These are phyloP conservation scores for Amyelois transitella DNA, from an alignment of 1,140 invertebrate species.

Conservation along the genomic window DNA sequence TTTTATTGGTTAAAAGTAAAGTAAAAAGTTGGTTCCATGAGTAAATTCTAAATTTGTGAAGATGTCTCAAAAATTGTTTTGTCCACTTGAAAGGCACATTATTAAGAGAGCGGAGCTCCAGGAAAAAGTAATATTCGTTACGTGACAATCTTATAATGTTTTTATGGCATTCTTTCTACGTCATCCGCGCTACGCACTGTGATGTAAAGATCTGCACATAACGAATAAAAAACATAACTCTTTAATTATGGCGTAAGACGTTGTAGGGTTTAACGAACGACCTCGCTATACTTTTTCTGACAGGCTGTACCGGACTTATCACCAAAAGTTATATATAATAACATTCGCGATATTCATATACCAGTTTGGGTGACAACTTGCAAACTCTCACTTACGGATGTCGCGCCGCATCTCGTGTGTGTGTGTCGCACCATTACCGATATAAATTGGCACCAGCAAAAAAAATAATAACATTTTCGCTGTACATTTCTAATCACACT, in stretches of 20 bases:
- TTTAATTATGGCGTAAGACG: constrained; percentile 12
- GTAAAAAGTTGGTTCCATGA: no score
- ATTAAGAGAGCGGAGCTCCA: no score
- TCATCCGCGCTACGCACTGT: neutral
- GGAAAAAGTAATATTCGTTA: no score
- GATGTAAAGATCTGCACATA: neutral
- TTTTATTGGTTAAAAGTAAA: no score
- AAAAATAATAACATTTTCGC: constrained; percentile 70
- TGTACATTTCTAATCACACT: constrained; percentile 66
- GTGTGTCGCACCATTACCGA: constrained; percentile 51
- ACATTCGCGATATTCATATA: constrained; percentile 56
- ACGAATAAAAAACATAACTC: neutral
- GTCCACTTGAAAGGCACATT: no score
- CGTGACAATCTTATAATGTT: neutral
- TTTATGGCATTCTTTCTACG: neutral
- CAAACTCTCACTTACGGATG: constrained; percentile 70
- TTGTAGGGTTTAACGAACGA: constrained; percentile 41
- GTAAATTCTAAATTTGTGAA: no score
- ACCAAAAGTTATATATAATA: constrained; percentile 46
- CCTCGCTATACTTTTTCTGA: constrained; percentile 52
- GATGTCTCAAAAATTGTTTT: no score
- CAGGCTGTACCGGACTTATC: constrained; percentile 48
- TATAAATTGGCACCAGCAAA: constrained; percentile 63
- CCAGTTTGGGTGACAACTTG: constrained; percentile 65
- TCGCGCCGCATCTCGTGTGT: constrained; percentile 56